Evolutionary conservation across 2,113 vertebrate genomes (phyloP).

Genomic region (Meriones unguiculatus): DNA sequence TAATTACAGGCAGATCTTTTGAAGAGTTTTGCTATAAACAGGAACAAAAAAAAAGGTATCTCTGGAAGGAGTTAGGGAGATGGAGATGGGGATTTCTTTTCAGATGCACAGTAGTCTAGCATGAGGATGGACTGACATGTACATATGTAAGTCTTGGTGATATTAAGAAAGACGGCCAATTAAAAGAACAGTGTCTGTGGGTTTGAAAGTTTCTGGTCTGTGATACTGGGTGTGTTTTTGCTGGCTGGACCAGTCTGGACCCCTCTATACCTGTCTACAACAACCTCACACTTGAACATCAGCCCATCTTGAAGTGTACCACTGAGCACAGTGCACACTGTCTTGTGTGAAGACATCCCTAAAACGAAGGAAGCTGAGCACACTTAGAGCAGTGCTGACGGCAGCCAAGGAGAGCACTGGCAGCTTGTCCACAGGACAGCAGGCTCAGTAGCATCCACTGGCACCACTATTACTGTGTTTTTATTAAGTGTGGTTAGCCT

Average conservation of each 20-base stretch:
- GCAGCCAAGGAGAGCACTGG: neutral
- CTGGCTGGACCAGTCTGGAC: neutral
- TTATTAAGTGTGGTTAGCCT: neutral
- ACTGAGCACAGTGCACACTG: neutral
- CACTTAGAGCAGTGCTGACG: neutral
- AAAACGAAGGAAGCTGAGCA: neutral
- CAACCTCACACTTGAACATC: neutral
- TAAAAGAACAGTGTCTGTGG: neutral
- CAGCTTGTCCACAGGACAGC: neutral
- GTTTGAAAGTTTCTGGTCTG: neutral
- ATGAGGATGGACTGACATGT: neutral
- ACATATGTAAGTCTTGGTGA: neutral
- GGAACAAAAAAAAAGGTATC: neutral
- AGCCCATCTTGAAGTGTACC: neutral
- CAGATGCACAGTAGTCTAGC: neutral
- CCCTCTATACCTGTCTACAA: neutral
- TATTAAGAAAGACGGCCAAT: neutral
- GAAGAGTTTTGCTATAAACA: conserved; percentile 2
- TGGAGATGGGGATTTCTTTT: neutral
- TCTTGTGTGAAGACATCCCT: neutral
- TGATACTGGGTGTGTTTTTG: neutral
- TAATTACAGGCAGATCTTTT: neutral
- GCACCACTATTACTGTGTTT: neutral
- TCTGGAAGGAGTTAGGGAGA: neutral
- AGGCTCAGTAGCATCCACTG: neutral